These are phyloP conservation scores for Ennomos quercinarius DNA, from an alignment of 2,888 invertebrate species.

Conservation along the genomic window DNA sequence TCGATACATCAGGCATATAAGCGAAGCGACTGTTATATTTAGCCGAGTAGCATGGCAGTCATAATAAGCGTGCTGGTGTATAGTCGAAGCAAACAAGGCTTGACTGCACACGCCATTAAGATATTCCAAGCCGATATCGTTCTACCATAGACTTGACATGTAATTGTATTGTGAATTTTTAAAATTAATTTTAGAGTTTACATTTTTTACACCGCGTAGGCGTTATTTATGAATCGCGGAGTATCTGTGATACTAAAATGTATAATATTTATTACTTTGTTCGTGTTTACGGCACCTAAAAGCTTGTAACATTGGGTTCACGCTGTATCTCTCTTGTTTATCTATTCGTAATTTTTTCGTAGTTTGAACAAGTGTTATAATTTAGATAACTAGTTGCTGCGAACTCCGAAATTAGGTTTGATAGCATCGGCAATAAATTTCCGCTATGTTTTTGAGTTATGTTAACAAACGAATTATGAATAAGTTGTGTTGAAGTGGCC, in stretches of 20 bases:
- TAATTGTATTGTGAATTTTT: constrained; percentile 43
- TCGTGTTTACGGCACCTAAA: constrained; percentile 41
- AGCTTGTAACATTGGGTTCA: constrained; percentile 32
- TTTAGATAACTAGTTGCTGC: constrained; percentile 36
- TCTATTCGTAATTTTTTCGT: constrained; percentile 46
- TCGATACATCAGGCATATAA: constrained; percentile 30
- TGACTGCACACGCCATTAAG: constrained; percentile 73
- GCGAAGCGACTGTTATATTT: constrained; percentile 43
- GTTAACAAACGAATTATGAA: constrained; percentile 28
- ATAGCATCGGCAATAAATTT: constrained; percentile 40
- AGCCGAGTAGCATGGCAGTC: constrained; percentile 49
- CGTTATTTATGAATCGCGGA: constrained; percentile 42
- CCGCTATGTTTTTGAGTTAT: constrained; percentile 27
- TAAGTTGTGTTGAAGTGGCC: constrained; percentile 21
- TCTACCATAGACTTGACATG: constrained; percentile 58
- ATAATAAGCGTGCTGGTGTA: constrained; percentile 61
- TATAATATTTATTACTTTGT: constrained; percentile 50
- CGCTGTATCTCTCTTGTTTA: constrained; percentile 45
- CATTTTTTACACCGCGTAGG: constrained; percentile 45
- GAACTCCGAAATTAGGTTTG: constrained; percentile 35
- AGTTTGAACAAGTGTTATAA: constrained; percentile 42
- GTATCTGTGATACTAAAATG: constrained; percentile 41
- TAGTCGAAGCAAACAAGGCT: constrained; percentile 65
- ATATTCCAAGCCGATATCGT: constrained; percentile 65
- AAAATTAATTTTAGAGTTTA: constrained; percentile 47